Base-by-base conservation (phyloP, 1,140 invertebrate species). In the Neodiprion lecontei region DNA sequence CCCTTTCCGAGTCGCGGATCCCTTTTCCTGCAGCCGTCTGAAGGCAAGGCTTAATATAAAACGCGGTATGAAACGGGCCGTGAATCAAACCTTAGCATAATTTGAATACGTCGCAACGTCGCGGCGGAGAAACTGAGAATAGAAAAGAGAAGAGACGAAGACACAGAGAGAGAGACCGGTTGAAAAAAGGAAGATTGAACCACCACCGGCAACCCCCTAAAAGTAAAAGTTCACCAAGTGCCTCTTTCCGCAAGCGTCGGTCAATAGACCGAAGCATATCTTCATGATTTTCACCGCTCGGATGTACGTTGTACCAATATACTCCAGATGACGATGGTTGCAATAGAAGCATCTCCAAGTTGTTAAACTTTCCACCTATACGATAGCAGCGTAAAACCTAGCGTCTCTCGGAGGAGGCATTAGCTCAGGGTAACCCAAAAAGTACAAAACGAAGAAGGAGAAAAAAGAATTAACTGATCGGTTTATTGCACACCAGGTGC, bases 201-300 rank as follows among this genome's bases (percentile, higher is more conserved):
- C 50, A 66, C 49, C 69, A 11, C 9, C 21, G 11, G 12, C 4
- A 47, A 10, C 23, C 68, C 68, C 17, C 69, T 48, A 61, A 74
- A 70, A 47, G 73, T 53, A 1, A 67, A 74, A 70, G 69, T 61
- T 61, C 53, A 61, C 53, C 53, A 61, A 61, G 53, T 61, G 53
- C 53, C 7, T 61, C 53, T 61, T 61, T 17, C 1, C 9, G 53
- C 53, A 12, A 61, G 53, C 4, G 53, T 9, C 53, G 53, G 53
- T 61, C 53, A 61, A 61, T 61, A 61, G 53, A 61, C 53, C 53
- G 8, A 17, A 9, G 9, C 53, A 61, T 17, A 3, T 40, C 28
- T 40, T 40, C 28, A 40, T 5, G 28, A 40, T 40, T 40, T 40
- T 40, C 5, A 5, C 28, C 28, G 2, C 28, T 40, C 28, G 1